Conservation (phyloP, 2,888 invertebrate genomes). For the Acrobasis repandana region DNA sequence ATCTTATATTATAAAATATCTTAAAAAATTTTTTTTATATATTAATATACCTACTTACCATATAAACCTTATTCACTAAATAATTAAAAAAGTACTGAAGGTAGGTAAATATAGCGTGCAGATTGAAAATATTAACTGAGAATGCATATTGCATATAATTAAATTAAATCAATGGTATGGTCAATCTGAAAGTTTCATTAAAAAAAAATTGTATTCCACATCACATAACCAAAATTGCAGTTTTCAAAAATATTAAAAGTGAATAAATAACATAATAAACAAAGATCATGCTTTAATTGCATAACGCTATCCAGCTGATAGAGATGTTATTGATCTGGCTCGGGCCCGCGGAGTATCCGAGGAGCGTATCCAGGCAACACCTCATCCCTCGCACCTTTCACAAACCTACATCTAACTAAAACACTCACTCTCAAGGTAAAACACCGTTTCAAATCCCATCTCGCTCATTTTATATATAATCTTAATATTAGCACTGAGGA, state of each 20-base stretch:
- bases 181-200: too few species aligned
- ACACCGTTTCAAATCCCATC: conserved; percentile 80
- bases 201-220: too few species aligned
- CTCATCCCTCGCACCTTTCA: conserved; percentile 67
- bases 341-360: conserved; percentile 59
- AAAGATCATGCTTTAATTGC: conserved; percentile 54
- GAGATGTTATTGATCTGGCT: conserved; percentile 79
- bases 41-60: too few species aligned
- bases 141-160: too few species aligned
- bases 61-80: too few species aligned
- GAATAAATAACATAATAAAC: conserved; percentile 11
- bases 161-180: too few species aligned
- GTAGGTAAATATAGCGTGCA: too few species aligned
- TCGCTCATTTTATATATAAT: conserved; percentile 67
- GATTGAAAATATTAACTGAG: too few species aligned
- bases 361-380: conserved; percentile 78
- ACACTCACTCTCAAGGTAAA: conserved; percentile 81
- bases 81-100: too few species aligned
- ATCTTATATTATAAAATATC: too few species aligned
- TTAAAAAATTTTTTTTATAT: too few species aligned
- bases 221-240: too few species aligned
- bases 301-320: conserved; percentile 69
- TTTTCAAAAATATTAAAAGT: background rate
- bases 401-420: conserved; percentile 53
- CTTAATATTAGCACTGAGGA: conserved; percentile 29